phyloP scores from a whole-genome alignment of 2,797 vertebrate species.

The Spinus olivaceus region DNA sequence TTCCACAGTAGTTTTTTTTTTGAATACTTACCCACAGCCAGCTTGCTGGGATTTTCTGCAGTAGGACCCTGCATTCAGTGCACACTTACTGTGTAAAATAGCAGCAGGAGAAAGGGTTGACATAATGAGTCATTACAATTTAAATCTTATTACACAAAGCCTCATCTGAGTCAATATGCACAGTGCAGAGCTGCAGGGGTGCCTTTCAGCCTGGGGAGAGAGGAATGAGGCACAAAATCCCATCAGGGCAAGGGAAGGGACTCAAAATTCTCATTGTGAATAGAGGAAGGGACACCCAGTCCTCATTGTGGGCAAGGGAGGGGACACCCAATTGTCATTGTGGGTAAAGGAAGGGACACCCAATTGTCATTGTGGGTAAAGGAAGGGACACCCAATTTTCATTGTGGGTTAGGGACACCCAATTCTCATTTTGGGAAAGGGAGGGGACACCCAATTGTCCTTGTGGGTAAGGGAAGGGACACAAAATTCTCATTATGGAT shows the following conservation, averaged over 20 bases:
- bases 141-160: conserved; percentile 52
- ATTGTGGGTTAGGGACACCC: too few species aligned
- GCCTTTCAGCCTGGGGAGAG: background rate
- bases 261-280: background rate
- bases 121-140: conserved; percentile 50
- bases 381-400: background rate
- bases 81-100: background rate
- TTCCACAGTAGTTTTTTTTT: background rate
- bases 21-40: background rate
- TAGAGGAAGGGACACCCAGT: background rate
- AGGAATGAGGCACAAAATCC: conserved; percentile 1
- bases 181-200: background rate
- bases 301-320: background rate
- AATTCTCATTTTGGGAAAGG: too few species aligned
- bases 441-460: background rate
- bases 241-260: background rate
- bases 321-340: background rate
- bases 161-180: conserved; percentile 13
- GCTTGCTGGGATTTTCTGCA: background rate
- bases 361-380: background rate
- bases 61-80: background rate
- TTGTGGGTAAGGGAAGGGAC: background rate
- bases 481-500: background rate
- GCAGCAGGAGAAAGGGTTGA: background rate
- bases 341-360: background rate